These are phyloP conservation scores for Drosophila ustulata DNA, from an alignment of 2,888 invertebrate species.

Conservation along the genomic window DNA sequence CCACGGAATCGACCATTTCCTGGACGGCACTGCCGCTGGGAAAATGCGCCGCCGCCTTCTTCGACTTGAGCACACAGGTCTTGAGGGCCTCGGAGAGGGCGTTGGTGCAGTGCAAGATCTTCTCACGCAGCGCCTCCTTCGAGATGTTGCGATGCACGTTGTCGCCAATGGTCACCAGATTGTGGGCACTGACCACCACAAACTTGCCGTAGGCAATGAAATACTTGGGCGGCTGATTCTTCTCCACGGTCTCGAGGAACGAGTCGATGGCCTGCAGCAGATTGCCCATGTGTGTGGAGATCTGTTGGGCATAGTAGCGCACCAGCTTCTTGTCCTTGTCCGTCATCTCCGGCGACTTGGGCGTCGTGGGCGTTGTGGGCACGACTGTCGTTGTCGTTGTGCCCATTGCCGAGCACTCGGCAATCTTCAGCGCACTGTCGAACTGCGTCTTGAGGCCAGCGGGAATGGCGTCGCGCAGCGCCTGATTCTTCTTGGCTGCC, in stretches of 20 bases:
- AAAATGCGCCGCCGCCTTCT: constrained; percentile 95
- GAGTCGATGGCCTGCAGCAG: constrained; percentile 96
- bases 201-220: constrained; percentile 97
- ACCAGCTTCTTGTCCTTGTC: constrained; percentile 93
- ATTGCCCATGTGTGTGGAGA: constrained; percentile 93
- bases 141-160: constrained; percentile 94
- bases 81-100: constrained; percentile 92
- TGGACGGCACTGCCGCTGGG: constrained; percentile 96
- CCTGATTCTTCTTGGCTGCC: constrained; percentile 90
- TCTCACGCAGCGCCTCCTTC: constrained; percentile 90
- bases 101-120: constrained; percentile 91
- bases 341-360: constrained; percentile 85
- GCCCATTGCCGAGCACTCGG: constrained; percentile 88
- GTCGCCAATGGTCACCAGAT: constrained; percentile 97
- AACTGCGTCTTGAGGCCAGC: constrained; percentile 90
- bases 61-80: constrained; percentile 94
- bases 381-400: constrained; percentile 60
- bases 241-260: constrained; percentile 95
- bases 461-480: constrained; percentile 90
- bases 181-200: constrained; percentile 96
- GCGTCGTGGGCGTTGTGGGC: constrained; percentile 49
- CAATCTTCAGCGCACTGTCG: constrained; percentile 90
- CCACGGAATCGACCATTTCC: constrained; percentile 96
- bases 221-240: constrained; percentile 96
- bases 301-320: constrained; percentile 94